Percentiles rank a stretch among this genome's conserved stretches.
Evolutionary conservation across 2,113 vertebrate genomes (phyloP).

Genomic region (Chelonoidis abingdonii): DNA sequence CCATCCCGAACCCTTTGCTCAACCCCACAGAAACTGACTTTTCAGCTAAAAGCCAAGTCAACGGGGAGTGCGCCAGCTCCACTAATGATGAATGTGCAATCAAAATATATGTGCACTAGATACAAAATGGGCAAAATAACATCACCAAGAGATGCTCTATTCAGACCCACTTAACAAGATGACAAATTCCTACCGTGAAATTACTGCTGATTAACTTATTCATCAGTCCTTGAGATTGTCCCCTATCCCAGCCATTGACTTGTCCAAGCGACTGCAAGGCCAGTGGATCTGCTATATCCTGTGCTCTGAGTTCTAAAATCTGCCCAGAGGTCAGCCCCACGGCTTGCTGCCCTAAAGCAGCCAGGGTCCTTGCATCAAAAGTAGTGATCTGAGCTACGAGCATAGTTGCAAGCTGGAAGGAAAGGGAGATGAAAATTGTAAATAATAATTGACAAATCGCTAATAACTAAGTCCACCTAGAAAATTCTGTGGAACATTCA

Average conservation of each 20-base stretch:
- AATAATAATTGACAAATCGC: background rate
- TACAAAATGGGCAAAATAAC: background rate
- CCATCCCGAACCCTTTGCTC: background rate
- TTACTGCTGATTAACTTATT: background rate
- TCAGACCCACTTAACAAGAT: background rate
- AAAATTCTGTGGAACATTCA: background rate
- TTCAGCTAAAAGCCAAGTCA: background rate
- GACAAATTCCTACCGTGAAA: background rate
- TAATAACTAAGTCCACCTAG: background rate
- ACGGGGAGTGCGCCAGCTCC: background rate
- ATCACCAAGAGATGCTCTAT: background rate
- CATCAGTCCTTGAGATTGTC: slow-evolving; percentile 9
- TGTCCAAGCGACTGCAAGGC: background rate
- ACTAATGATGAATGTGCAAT: background rate
- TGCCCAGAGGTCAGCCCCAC: slow-evolving; percentile 25
- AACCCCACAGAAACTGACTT: background rate
- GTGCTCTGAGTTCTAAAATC: background rate
- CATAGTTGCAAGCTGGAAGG: slow-evolving; percentile 4
- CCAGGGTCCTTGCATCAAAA: background rate
- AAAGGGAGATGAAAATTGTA: background rate
- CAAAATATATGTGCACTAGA: background rate
- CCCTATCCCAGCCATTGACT: slow-evolving; percentile 25
- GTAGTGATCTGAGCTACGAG: background rate
- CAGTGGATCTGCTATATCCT: background rate
- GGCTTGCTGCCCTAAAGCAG: slow-evolving; percentile 23